Evolutionary conservation across 2,797 vertebrate genomes (phyloP).

Genomic region (Morus bassanus): DNA sequence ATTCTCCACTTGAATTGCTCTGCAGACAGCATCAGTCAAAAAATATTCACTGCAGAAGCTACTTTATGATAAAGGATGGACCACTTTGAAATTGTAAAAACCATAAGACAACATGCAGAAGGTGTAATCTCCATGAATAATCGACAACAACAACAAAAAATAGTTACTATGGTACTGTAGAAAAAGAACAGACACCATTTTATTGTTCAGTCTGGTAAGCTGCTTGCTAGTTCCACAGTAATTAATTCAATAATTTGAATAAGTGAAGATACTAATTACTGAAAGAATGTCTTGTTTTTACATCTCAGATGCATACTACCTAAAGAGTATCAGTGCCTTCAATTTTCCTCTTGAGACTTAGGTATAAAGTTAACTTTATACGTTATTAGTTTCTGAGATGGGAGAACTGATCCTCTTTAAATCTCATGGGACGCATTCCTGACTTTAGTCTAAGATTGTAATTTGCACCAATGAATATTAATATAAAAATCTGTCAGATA

Average conservation of each 20-base stretch:
- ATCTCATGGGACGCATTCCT: not conserved
- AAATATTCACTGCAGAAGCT: not conserved
- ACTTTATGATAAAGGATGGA: not conserved
- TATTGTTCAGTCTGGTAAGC: not conserved
- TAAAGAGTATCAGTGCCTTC: not conserved
- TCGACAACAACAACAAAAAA: not conserved
- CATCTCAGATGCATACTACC: not conserved
- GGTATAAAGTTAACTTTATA: not conserved
- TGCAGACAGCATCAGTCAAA: not conserved
- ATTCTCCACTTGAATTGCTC: not conserved
- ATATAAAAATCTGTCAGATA: not conserved
- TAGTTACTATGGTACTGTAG: not conserved
- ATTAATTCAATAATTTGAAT: not conserved
- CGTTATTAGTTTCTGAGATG: not conserved
- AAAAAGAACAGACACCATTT: not conserved
- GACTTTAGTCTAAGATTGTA: not conserved
- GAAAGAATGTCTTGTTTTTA: not conserved
- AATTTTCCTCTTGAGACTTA: not conserved
- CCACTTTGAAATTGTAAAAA: not conserved
- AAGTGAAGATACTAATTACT: not conserved
- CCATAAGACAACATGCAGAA: not conserved
- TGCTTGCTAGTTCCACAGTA: not conserved
- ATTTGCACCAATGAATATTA: not conserved
- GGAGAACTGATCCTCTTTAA: not conserved
- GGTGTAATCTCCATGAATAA: not conserved